Percentiles rank a stretch among this genome's conserved stretches.
These are phyloP conservation scores for Babylonia areolata DNA, from an alignment of 1,140 invertebrate genomes.

Conservation along the genomic window DNA sequence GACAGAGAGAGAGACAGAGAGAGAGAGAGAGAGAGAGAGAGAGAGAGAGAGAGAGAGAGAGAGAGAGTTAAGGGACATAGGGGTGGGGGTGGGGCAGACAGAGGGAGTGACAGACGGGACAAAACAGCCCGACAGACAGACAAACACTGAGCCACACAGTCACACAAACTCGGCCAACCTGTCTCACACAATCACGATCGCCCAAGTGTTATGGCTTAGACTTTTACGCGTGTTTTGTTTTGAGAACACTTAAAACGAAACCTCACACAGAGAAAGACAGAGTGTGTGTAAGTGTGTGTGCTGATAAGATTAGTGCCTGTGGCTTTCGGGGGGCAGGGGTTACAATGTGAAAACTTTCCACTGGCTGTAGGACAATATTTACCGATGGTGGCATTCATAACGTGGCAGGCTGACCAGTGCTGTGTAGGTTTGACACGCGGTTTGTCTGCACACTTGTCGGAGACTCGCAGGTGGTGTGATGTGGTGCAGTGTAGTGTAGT, in stretches of 20 bases:
- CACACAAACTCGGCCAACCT: slow-evolving; percentile 76
- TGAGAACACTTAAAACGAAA: not conserved
- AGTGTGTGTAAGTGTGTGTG: not conserved
- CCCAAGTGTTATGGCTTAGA: not conserved
- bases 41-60: not conserved
- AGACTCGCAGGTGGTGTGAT: no score
- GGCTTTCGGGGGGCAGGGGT: no score
- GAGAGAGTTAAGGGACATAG: not conserved
- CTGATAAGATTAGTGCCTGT: no score
- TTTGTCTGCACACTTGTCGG: no score
- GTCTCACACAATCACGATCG: no score
- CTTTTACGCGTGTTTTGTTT: not conserved
- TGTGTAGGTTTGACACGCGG: no score
- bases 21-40: not conserved
- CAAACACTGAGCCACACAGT: not conserved
- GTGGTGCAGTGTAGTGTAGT: no score
- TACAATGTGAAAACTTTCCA: no score
- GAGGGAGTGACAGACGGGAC: not conserved
- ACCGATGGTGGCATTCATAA: no score
- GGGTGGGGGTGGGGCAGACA: not conserved
- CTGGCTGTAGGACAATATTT: no score
- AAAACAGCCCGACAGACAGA: not conserved
- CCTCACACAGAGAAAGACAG: not conserved
- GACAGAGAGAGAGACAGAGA: not conserved
- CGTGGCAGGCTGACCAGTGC: no score